Base-by-base conservation (phyloP, 2,113 vertebrate genomes). In the Trichechus manatus region DNA sequence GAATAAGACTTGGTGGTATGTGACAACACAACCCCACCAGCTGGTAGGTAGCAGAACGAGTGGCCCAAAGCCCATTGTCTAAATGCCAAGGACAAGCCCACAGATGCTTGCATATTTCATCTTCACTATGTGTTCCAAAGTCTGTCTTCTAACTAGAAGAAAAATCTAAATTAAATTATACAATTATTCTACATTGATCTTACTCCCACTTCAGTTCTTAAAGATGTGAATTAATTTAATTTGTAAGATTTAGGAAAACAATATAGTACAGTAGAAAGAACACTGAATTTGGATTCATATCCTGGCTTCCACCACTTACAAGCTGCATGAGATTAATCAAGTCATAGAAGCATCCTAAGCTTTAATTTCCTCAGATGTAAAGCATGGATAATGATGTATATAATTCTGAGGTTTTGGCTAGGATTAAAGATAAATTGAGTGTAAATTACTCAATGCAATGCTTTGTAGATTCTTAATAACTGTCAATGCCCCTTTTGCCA, bases 151-250 rank as follows among this genome's bases (percentile, higher is more conserved):
- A 93, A 93, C 20, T 86, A 91, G 72, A 92, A 94, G 44, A 87
- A 96, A 97, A 84, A 64, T 64, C 70, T 92, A 93, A 96, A 95
- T 95, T 87, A 89, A 94, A 93, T 91, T 83, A 96, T 86, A 88
- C 90, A 97, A 87, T 89, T 94, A 93, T 92, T 96, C 92, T 94
- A 92, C 81, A 72, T 85, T 94, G 84, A 96, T 95, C 61, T 78
- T 87, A 92, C 75, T 95, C 95, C 75, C 63, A 83, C 44, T 97
- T 84, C 70, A 94, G 39, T 90, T 96, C 95, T 95, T 95, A 74
- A 95, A 93, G 83, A 95, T 36, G 78, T 90, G 97, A 95, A 97
- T 97, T 97, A 92, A 97, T 96, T 97, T 89, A 66, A 88, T 92
- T 94, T 93, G 87, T 64, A 97, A 68, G 80, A 81, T 68, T 93